Evolutionary conservation across 2,888 invertebrate genomes (phyloP).

Genomic region (Epirrhoe tristata): DNA sequence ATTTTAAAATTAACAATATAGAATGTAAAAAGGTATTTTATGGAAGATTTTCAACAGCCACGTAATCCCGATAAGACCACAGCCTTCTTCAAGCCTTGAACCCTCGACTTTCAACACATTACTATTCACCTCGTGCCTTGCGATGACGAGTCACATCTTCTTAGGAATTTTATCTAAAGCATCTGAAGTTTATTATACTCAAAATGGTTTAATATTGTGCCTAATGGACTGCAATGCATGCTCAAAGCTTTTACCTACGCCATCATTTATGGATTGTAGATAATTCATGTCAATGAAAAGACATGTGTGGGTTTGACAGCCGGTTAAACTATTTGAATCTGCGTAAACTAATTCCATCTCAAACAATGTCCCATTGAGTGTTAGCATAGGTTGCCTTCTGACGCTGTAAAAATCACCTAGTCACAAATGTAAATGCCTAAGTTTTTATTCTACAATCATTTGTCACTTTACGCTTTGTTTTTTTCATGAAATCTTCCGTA

Average conservation of each 20-base stretch:
- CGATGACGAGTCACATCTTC: neutral
- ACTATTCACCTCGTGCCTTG: slow-evolving; percentile 5
- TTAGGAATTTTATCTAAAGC: slow-evolving; percentile 5
- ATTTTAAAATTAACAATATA: too few species aligned
- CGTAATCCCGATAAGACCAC: slow-evolving; percentile 5
- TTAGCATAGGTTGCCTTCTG: too few species aligned
- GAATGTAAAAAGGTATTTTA: neutral
- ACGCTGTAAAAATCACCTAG: too few species aligned
- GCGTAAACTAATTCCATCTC: too few species aligned
- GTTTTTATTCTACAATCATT: neutral
- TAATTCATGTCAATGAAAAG: too few species aligned
- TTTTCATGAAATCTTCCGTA: neutral
- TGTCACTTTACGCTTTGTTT: neutral
- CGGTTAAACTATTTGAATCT: too few species aligned
- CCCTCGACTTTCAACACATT: slow-evolving; percentile 13
- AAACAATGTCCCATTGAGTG: too few species aligned
- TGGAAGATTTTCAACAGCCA: neutral
- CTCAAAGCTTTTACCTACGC: too few species aligned
- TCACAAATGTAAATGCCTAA: too few species aligned
- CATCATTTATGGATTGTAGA: too few species aligned
- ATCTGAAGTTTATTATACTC: slow-evolving; percentile 1
- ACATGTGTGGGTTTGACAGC: too few species aligned
- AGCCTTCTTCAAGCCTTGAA: slow-evolving; percentile 10
- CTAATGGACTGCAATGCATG: neutral
- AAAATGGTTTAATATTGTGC: neutral